Conservation (phyloP, 2,888 invertebrate genomes). For the Cephus pygmeus region DNA sequence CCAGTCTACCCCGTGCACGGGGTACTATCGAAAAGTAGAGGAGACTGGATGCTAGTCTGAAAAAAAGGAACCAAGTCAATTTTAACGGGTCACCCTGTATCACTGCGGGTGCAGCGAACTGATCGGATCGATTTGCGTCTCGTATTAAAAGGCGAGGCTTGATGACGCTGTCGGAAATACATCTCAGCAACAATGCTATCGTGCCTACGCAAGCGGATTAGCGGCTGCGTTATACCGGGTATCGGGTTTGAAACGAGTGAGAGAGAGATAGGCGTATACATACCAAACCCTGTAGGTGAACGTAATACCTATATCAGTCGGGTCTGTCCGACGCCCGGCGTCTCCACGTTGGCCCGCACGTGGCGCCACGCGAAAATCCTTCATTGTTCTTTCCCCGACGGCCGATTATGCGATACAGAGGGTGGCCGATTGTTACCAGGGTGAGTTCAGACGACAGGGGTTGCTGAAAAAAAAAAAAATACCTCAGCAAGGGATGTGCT, state of each 20-base stretch:
- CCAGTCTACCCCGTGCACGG: no score
- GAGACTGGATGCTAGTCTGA: no score
- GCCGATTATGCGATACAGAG: not conserved
- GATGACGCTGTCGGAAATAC: constrained; percentile 25
- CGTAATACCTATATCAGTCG: not conserved
- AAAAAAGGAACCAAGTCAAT: not conserved
- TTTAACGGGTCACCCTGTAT: not conserved
- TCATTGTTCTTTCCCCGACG: not conserved
- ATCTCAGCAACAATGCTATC: constrained; percentile 32
- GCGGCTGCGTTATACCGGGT: constrained; percentile 16
- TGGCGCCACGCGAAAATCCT: not conserved
- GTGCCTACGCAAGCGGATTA: constrained; percentile 31
- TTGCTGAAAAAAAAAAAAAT: not conserved
- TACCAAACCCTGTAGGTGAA: not conserved
- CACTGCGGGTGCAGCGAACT: not conserved
- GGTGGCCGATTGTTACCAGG: not conserved
- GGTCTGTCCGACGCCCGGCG: not conserved
- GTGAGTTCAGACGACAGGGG: not conserved
- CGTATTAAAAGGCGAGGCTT: constrained; percentile 13
- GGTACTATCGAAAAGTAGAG: no score
- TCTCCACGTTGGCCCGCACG: not conserved
- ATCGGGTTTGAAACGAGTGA: not conserved
- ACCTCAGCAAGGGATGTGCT: not conserved
- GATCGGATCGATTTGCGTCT: constrained; percentile 15
- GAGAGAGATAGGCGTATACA: not conserved